Conservation (phyloP, 1,140 invertebrate species). For the Anastrepha obliqua region DNA sequence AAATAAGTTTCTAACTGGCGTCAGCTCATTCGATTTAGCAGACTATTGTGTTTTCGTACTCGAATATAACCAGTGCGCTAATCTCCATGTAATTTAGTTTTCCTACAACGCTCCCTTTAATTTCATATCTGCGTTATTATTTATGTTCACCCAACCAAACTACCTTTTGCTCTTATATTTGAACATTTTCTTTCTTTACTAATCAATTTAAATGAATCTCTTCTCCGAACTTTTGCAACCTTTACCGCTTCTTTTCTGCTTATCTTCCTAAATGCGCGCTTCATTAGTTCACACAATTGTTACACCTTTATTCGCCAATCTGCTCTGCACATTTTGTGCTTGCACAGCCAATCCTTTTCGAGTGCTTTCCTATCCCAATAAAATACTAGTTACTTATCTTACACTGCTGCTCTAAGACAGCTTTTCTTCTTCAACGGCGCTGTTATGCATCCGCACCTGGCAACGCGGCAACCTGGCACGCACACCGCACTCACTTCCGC, state of each 20-base stretch:
- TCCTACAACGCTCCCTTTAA: too few relatives aligned
- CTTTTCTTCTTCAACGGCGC: too few relatives aligned
- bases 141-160: too few relatives aligned
- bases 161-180: not conserved
- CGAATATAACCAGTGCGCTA: too few relatives aligned
- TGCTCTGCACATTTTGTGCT: not conserved
- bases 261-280: not conserved
- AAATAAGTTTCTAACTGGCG: too few relatives aligned
- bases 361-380: constrained; percentile 11
- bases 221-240: not conserved
- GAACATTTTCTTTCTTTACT: not conserved
- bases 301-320: not conserved
- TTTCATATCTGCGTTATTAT: too few relatives aligned
- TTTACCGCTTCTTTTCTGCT: not conserved
- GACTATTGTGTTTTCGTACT: too few relatives aligned
- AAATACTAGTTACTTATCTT: constrained; percentile 23
- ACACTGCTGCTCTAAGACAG: not conserved
- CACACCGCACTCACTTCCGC: not conserved
- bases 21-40: too few relatives aligned
- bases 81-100: too few relatives aligned
- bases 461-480: not conserved
- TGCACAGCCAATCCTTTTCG: not conserved
- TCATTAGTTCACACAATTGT: not conserved
- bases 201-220: not conserved
- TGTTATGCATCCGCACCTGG: not conserved